phyloP scores from a whole-genome alignment of 2,888 invertebrate species.

The Brachyptera putata region DNA sequence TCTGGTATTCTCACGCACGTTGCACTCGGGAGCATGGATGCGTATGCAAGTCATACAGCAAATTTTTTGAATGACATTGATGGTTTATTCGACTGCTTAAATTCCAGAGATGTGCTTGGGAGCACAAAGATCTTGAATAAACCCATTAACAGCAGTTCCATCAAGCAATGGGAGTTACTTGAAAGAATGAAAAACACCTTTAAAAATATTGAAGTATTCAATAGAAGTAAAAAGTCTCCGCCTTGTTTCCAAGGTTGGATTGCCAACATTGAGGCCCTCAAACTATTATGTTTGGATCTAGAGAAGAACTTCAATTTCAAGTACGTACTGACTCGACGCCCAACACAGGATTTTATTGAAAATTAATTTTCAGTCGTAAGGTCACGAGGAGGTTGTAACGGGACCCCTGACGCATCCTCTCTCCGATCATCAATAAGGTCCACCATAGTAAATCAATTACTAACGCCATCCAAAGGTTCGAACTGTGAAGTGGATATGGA shows the following conservation, averaged over 20 bases:
- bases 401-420: background rate
- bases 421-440: background rate
- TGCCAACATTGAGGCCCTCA: conserved; percentile 6
- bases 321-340: conserved; percentile 13
- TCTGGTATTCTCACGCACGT: conserved; percentile 12
- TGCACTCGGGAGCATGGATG: background rate
- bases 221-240: background rate
- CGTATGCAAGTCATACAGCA: conserved; percentile 14
- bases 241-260: conserved; percentile 4
- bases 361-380: background rate
- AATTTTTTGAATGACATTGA: conserved; percentile 14
- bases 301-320: conserved; percentile 3
- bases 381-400: background rate
- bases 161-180: conserved; percentile 15
- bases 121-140: conserved; percentile 5
- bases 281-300: conserved; percentile 2
- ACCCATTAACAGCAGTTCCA: background rate
- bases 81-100: conserved; percentile 20
- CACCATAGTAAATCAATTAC: conserved; percentile 3
- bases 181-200: background rate
- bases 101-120: background rate
- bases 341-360: conserved; percentile 15
- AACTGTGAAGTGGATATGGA: conserved; percentile 4
- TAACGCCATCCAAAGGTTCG: background rate
- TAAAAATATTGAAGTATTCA: background rate